Evolutionary conservation across 2,888 invertebrate species (phyloP).

Genomic region (Athetis lepigone): DNA sequence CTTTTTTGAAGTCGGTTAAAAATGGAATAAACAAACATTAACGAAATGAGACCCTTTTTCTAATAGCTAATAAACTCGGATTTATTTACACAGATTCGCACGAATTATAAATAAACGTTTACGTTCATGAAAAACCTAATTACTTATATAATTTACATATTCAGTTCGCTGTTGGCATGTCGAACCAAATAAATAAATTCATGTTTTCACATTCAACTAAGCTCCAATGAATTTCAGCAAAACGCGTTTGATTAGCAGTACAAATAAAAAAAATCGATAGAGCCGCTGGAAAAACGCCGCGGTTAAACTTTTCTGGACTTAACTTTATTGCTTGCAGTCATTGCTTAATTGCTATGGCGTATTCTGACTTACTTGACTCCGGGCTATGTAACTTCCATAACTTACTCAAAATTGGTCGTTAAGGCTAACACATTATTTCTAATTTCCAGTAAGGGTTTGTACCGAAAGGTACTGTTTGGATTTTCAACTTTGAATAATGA

Average conservation of each 20-base stretch:
- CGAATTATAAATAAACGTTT: background rate
- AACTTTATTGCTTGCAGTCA: slow-evolving; percentile 45
- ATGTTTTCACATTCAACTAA: slow-evolving; percentile 8
- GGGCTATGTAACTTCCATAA: slow-evolving; percentile 30
- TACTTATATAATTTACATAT: background rate
- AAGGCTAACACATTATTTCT: slow-evolving; percentile 46
- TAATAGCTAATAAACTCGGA: background rate
- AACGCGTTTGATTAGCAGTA: slow-evolving; percentile 38
- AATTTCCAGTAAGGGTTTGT: slow-evolving; percentile 30
- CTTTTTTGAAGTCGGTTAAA: too few species aligned
- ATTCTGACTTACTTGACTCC: slow-evolving; percentile 26
- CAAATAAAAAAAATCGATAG: slow-evolving; percentile 26
- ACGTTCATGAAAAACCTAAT: background rate
- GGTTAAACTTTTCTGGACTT: slow-evolving; percentile 22
- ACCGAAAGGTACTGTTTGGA: slow-evolving; percentile 25
- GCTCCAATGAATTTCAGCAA: slow-evolving; percentile 37
- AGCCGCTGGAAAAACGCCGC: background rate
- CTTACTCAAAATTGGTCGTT: slow-evolving; percentile 47
- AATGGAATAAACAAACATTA: background rate
- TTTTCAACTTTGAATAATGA: slow-evolving; percentile 28
- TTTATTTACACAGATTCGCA: background rate
- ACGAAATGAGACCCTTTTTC: background rate
- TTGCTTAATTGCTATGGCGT: slow-evolving; percentile 36
- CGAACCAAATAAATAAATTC: slow-evolving; percentile 33
- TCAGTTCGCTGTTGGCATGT: background rate